These are phyloP conservation scores for Pogona vitticeps DNA, from an alignment of 2,113 vertebrate genomes.

Conservation along the genomic window DNA sequence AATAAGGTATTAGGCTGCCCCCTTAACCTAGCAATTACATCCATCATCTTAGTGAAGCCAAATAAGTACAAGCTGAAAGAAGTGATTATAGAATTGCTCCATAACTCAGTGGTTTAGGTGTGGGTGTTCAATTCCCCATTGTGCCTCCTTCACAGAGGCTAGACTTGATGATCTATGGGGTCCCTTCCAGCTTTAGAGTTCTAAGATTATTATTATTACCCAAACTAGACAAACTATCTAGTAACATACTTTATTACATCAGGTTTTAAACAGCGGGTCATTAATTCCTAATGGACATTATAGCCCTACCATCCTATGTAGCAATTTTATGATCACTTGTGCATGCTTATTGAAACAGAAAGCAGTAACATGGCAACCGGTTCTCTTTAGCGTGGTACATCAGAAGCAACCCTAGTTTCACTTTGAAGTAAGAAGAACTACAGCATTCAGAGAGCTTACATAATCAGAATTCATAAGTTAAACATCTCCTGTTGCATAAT, in stretches of 20 bases:
- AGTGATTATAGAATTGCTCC: background rate
- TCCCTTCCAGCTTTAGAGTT: too few species aligned
- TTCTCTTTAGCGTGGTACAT: too few species aligned
- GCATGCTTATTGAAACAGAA: background rate
- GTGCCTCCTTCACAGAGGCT: too few species aligned
- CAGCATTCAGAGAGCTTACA: background rate
- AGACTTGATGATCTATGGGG: too few species aligned
- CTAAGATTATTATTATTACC: background rate
- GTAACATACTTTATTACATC: background rate
- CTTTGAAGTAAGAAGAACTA: background rate
- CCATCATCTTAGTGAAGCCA: background rate
- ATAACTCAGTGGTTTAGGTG: too few species aligned
- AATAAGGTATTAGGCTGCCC: background rate
- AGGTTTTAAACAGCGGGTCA: background rate
- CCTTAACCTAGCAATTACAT: background rate
- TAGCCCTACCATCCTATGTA: background rate
- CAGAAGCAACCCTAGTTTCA: background rate
- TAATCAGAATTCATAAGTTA: background rate
- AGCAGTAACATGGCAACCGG: background rate
- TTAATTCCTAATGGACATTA: background rate
- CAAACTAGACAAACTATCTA: background rate
- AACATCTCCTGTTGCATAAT: too few species aligned
- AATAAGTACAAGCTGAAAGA: background rate
- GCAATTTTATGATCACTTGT: background rate
- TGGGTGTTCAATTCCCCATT: too few species aligned